Evolutionary conservation across 2,888 invertebrate species (phyloP), one percentile per base, ranked within the genome.

Genomic region (Pelosia muscerda): DNA sequence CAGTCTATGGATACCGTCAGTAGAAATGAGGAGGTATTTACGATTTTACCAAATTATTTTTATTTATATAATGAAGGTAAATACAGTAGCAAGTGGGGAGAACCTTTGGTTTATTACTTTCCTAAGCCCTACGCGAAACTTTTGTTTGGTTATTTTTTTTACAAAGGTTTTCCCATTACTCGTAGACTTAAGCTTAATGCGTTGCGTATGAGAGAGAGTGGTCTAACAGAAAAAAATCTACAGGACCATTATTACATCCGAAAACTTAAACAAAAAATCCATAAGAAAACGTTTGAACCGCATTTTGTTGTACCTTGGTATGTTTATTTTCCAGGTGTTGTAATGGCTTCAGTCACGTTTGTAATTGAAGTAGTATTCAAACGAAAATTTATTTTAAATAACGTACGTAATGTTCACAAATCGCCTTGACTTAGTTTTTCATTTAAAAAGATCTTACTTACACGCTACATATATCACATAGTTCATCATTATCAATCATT

Each of bases 121-220:
- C 23, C 65, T 0, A 71, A 70, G 26, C 66, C 65, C 6, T 71
- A 54, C 42, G 56, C 8, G 22, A 75, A 63, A 61, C 62, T 59
- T 34, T 74, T 68, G 22, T 65, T 64, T 2, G 60, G 31, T 11
- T 70, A 26, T 15, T 77, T 34, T 54, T 82, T 80, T 56, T 76
- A 77, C 31, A 81, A 81, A 69, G 79, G 76, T 0, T 81, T 66
- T 34, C 81, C 80, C 22, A 8, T 79, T 34, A 61, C 74, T 0
- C 58, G 68, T 8, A 71, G 68, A 49, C 68, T 81, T 28, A 26
- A 62, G 13, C 34, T 55, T 34, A 75, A 69, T n/a, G 63, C 69
- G 0, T 61, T 77, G 28, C 72, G 73, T 15, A 65, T 81, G 49
- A 69, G 61, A 64, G 73, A 81, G 61, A 73, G 56, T 65, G 80